phyloP scores from a whole-genome alignment of 2,797 vertebrate species.

The Karalla daura region DNA sequence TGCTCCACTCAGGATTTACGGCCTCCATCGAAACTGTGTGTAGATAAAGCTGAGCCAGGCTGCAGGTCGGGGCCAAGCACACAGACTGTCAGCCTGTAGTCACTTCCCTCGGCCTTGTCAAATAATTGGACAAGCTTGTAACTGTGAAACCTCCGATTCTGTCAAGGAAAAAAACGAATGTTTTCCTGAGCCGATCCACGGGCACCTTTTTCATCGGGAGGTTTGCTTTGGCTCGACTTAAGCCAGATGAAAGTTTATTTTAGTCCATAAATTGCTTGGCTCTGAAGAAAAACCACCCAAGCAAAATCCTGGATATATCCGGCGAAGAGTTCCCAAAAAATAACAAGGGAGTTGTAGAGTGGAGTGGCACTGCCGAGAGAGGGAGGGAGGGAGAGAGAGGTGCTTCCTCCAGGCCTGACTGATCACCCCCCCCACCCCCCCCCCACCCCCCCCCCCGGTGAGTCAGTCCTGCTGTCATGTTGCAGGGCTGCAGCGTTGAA shows the following conservation, averaged over 20 bases:
- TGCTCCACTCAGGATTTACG: conserved; percentile 45
- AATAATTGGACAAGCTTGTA: conserved; percentile 66
- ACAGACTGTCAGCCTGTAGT: conserved; percentile 53
- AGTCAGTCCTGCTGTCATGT: conserved; percentile 58
- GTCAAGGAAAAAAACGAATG: conserved; percentile 75
- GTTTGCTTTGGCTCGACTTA: conserved; percentile 82
- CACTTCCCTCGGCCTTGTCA: conserved; percentile 61
- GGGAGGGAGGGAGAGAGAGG: conserved; percentile 49
- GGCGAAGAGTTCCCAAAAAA: conserved; percentile 75
- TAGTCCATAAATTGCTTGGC: conserved; percentile 80
- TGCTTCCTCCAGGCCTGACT: conserved; percentile 58
- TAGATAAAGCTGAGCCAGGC: conserved; percentile 51
- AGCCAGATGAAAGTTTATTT: conserved; percentile 84
- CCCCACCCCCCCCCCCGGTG: conserved; percentile 43
- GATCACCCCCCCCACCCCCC: conserved; percentile 47
- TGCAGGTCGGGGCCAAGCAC: conserved; percentile 42
- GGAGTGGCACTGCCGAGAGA: conserved; percentile 68
- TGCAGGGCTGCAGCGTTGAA: conserved; percentile 60
- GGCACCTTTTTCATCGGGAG: conserved; percentile 75
- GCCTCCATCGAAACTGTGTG: conserved; percentile 32
- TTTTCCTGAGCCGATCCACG: conserved; percentile 76
- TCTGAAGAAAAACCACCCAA: conserved; percentile 82
- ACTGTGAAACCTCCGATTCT: conserved; percentile 75
- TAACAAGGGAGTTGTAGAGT: conserved; percentile 67
- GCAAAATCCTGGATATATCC: conserved; percentile 78